Evolutionary conservation across 2,888 invertebrate genomes (phyloP).

Genomic region (Ochropacha duplaris): DNA sequence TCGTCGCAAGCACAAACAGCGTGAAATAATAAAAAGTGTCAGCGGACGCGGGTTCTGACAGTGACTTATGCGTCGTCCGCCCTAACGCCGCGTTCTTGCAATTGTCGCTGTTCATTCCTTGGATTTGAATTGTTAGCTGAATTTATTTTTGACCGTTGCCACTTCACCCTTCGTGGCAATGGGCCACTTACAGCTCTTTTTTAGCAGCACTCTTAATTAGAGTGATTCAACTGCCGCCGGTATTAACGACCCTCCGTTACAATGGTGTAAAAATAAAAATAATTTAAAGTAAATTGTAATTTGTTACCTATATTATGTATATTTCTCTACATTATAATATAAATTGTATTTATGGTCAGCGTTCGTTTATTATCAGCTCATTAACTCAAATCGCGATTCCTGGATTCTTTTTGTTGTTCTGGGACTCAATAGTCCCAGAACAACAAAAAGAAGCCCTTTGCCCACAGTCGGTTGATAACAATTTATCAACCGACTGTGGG

Average conservation of each 20-base stretch:
- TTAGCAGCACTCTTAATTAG: conserved; percentile 16
- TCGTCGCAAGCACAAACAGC: conserved; percentile 53
- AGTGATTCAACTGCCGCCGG: no score
- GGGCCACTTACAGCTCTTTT: conserved; percentile 14
- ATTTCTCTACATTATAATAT: no score
- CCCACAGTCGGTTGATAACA: no score
- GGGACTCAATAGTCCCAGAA: no score
- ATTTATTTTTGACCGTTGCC: conserved; percentile 38
- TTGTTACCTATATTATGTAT: no score
- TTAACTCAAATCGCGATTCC: no score
- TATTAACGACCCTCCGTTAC: background rate
- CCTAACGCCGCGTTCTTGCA: conserved; percentile 60
- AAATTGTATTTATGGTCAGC: no score
- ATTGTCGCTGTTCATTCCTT: conserved; percentile 64
- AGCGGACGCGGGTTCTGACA: conserved; percentile 64
- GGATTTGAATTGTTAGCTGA: conserved; percentile 56
- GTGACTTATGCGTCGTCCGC: conserved; percentile 73
- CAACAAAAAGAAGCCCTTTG: no score
- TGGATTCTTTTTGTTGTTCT: no score
- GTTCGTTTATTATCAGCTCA: no score
- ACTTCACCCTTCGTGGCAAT: conserved; percentile 19
- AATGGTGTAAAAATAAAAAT: background rate
- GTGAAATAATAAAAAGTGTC: conserved; percentile 63
- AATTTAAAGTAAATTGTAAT: background rate
- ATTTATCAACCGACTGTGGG: no score